phyloP scores from a whole-genome alignment of 2,797 vertebrate genomes.

The Choloepus didactylus region DNA sequence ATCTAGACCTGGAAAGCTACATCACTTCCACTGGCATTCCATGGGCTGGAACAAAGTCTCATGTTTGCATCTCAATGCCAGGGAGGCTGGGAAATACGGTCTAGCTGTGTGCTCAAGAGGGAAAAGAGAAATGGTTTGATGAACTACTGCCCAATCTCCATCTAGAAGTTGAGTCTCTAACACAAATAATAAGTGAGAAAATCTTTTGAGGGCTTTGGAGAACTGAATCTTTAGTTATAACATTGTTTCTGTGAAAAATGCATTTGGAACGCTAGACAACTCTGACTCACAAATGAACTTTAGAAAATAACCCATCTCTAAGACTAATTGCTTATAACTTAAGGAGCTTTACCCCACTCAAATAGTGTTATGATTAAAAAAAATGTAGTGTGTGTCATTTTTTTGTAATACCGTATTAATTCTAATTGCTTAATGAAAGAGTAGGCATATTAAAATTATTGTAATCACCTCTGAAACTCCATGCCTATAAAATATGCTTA shows the following conservation, averaged over 20 bases:
- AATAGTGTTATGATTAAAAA: constrained; percentile 1
- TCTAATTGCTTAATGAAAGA: constrained; percentile 58
- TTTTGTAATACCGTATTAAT: constrained; percentile 27
- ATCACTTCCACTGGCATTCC: background rate
- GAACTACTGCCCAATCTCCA: background rate
- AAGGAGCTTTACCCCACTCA: background rate
- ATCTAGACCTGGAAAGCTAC: background rate
- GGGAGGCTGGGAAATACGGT: background rate
- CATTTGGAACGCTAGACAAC: background rate
- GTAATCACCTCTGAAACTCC: background rate
- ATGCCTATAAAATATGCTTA: background rate
- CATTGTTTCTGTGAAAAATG: background rate
- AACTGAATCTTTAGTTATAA: background rate
- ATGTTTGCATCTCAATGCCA: too few relatives aligned
- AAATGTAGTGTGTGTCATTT: background rate
- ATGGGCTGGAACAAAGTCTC: background rate
- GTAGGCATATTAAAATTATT: constrained; percentile 52
- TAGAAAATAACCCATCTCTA: constrained; percentile 32
- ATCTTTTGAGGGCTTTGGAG: background rate
- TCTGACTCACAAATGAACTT: constrained; percentile 23
- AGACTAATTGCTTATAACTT: background rate
- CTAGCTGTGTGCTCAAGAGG: background rate
- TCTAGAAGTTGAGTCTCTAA: background rate
- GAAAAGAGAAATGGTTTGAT: background rate
- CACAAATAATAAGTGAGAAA: background rate